Base-by-base conservation (phyloP, 2,888 invertebrate genomes). In the Scaptomyza flava region DNA sequence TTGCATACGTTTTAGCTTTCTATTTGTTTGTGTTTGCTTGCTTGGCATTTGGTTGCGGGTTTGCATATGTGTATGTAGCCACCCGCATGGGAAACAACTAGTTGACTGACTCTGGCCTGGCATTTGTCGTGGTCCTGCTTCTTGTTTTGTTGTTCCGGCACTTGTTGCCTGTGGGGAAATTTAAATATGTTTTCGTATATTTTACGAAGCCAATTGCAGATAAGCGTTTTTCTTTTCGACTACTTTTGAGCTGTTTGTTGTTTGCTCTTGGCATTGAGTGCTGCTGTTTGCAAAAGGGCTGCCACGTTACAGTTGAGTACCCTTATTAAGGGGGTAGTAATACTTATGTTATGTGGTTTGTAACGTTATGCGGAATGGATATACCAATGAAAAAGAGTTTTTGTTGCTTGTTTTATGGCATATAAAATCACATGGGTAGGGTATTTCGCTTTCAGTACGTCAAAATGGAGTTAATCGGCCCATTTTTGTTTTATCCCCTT, bases 141-240 rank as follows among this genome's bases (percentile, higher is more conserved):
- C 51, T 51, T 42, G 27, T 45, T 50, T 60, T 64, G 59, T 56
- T 62, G 70, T 51, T 68, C 65, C 56, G 77, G 79, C 82, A 83
- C 83, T 83, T 83, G 87, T 83, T 83, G 83, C 83, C 83, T 68
- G 47, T 64, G 80, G 87, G 85, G 72, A 81, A 72, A 87, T 85
- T 87, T 66, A 87, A 85, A 78, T 81, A 68, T 78, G 66, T 77
- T 85, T 82, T 82, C 62, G 64, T 75, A 74, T 78, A 79, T 81
- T 84, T 77, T 79, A 70, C 60, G 67, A 69, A 87, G 84, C 82
- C 87, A 83, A 83, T 83, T 83, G 79, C 81, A 79, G 83, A 83
- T 83, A 83, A 83, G 85, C 86, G 80, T 71, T 87, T 78, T 77
- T 69, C 76, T 64, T 83, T 77, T 69, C 42, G 66, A 66, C 76